Conservation (phyloP, 2,888 invertebrate species). For the Macrostomum cliftonense region DNA sequence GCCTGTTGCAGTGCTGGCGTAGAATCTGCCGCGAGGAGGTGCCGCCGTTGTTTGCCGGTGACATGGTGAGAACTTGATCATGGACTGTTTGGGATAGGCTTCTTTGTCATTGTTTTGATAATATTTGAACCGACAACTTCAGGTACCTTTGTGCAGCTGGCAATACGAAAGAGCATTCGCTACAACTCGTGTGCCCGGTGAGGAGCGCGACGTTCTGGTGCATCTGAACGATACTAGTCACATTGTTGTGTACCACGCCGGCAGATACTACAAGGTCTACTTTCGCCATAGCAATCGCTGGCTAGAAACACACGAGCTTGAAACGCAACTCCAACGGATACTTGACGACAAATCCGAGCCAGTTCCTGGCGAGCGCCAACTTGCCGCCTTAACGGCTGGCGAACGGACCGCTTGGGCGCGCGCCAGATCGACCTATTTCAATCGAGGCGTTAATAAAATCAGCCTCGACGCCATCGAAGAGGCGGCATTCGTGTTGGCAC, state of each 20-base stretch:
- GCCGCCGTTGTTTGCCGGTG: too few relatives aligned
- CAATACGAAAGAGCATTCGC: slow-evolving; percentile 94
- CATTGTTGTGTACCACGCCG: slow-evolving; percentile 76
- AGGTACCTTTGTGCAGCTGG: slow-evolving; percentile 86
- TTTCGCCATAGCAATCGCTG: slow-evolving; percentile 64
- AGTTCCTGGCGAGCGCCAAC: slow-evolving; percentile 52
- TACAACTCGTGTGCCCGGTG: slow-evolving; percentile 77
- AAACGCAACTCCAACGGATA: slow-evolving; percentile 73
- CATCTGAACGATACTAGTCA: slow-evolving; percentile 77
- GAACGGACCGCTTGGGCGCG: slow-evolving; percentile 65
- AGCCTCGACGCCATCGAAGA: slow-evolving; percentile 70
- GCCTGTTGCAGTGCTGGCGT: slow-evolving; percentile 65
- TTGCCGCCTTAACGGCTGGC: slow-evolving; percentile 80
- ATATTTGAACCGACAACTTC: too few relatives aligned
- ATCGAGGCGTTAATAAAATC: slow-evolving; percentile 64
- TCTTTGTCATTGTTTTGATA: too few relatives aligned
- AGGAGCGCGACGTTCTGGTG: slow-evolving; percentile 52
- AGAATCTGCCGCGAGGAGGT: slow-evolving; percentile 70
- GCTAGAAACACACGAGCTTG: slow-evolving; percentile 68
- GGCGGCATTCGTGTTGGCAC: slow-evolving; percentile 72
- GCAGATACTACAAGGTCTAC: slow-evolving; percentile 74
- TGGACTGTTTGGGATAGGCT: too few relatives aligned
- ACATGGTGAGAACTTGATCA: too few relatives aligned
- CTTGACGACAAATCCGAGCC: slow-evolving; percentile 55
- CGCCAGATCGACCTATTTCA: slow-evolving; percentile 50